Evolutionary conservation across 2,888 invertebrate species (phyloP).

Genomic region (Ormia ochracea): DNA sequence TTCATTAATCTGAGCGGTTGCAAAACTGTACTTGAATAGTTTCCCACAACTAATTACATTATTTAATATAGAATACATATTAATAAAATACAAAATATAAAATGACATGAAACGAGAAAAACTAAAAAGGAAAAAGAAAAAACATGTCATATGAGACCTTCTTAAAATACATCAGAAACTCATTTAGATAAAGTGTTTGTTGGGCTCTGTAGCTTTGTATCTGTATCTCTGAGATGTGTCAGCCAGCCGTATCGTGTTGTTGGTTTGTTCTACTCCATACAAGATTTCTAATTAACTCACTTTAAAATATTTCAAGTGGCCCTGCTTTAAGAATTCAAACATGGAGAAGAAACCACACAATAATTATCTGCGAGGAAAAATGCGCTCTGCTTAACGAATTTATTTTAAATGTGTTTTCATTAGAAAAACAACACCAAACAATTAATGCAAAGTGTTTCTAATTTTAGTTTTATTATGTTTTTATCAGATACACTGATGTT

Average conservation of each 20-base stretch:
- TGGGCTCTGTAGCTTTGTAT: neutral
- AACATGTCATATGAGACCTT: conserved; percentile 35
- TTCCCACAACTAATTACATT: conserved; percentile 19
- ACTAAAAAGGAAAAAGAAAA: neutral
- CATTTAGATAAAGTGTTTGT: conserved; percentile 44
- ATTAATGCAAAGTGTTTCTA: conserved; percentile 39
- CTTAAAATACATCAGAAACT: conserved; percentile 34
- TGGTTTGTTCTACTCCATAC: conserved; percentile 9
- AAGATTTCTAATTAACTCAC: conserved; percentile 35
- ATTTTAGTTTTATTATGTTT: conserved; percentile 24
- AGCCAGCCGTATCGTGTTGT: conserved; percentile 17
- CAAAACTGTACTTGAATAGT: conserved; percentile 6
- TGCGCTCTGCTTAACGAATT: conserved; percentile 23
- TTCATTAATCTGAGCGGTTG: neutral
- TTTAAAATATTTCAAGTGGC: conserved; percentile 21
- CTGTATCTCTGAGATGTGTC: neutral
- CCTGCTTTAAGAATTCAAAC: conserved; percentile 27
- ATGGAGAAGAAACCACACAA: conserved; percentile 5
- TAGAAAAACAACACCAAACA: conserved; percentile 8
- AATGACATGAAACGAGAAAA: conserved; percentile 5
- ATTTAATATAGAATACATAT: neutral
- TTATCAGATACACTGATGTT: neutral
- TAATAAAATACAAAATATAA: neutral
- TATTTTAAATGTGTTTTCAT: conserved; percentile 20
- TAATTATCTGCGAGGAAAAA: conserved; percentile 17